phyloP scores from a whole-genome alignment of 1,140 invertebrate genomes.

The Gyrodactylus bullatarudis region DNA sequence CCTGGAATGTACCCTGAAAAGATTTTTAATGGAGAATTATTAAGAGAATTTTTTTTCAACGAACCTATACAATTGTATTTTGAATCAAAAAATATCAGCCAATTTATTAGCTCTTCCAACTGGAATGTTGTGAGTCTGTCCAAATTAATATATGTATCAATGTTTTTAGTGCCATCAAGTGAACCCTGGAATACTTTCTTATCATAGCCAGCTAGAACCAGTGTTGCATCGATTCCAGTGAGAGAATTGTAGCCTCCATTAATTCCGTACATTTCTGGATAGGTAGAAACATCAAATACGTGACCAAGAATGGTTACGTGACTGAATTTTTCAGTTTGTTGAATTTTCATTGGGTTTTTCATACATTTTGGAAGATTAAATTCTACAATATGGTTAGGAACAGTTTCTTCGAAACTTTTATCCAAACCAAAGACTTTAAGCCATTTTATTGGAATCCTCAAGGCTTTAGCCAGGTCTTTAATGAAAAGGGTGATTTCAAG shows the following conservation, averaged over 20 bases:
- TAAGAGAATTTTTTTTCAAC: background rate
- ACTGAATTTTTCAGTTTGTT: background rate
- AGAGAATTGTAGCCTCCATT: background rate
- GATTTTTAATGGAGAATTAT: background rate
- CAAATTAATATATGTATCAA: background rate
- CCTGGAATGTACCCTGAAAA: background rate
- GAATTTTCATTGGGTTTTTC: background rate
- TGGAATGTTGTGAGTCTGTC: background rate
- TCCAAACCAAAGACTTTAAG: background rate
- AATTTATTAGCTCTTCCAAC: background rate
- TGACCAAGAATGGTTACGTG: constrained; percentile 1
- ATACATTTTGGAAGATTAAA: background rate
- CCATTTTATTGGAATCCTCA: background rate
- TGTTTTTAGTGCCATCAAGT: background rate
- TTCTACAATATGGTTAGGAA: background rate
- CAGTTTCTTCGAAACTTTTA: background rate
- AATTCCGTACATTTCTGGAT: background rate
- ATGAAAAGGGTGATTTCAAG: no score
- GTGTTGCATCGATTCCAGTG: background rate
- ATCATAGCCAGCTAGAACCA: background rate
- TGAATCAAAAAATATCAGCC: background rate
- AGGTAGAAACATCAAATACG: constrained; percentile 1
- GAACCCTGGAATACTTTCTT: no score
- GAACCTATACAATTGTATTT: background rate
- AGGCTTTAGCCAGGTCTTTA: background rate